Evolutionary conservation across 2,113 vertebrate genomes (phyloP), one percentile per base, ranked within the genome.

Genomic region (Tyrannus savana): DNA sequence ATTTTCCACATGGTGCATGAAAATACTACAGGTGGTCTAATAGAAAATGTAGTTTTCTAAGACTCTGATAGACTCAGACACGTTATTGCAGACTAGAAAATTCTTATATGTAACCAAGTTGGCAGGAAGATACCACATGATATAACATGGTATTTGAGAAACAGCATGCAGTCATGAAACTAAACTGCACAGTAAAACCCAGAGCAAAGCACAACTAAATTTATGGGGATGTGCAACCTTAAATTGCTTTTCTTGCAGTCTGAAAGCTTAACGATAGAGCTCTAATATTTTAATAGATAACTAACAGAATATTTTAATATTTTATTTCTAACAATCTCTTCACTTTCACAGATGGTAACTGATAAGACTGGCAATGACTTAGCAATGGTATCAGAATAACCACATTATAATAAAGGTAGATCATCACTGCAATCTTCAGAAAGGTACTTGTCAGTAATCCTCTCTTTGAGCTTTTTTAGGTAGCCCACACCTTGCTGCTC

Each of bases 221-320:
- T 64, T 79, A 49, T 80, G 92, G 83, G 64, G 56, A 94, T 6
- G 3, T 39, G 44, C 66, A 89, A 75, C 41, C 49, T 95, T 84
- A 92, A 93, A 94, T 87, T 81, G 85, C 68, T 78, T 88, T 80
- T 60, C 50, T 77, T 80, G 66, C 10, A 63, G 60, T 88, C 64
- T 87, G 47, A 94, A 96, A 93, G 66, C 76, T 92, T 90, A 78
- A 86, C 83, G 42, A 63, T 9, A 84, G 52, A 75, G 44, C 33
- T 90, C 81, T 84, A 81, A 78, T 68, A 78, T 88, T 96, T 96
- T 92, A 95, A 84, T 18, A 71, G 41, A 44, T 31, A 84, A 64
- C 49, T 86, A 92, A 71, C 31, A 72, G 42, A 85, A 41, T 44
- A 86, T 77, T 87, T 5, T 4, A 85, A 77, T 67, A 64, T 77